Evolutionary conservation across 2,797 vertebrate species (phyloP), one percentile per base, ranked within the genome.

Genomic region (Chanos chanos): DNA sequence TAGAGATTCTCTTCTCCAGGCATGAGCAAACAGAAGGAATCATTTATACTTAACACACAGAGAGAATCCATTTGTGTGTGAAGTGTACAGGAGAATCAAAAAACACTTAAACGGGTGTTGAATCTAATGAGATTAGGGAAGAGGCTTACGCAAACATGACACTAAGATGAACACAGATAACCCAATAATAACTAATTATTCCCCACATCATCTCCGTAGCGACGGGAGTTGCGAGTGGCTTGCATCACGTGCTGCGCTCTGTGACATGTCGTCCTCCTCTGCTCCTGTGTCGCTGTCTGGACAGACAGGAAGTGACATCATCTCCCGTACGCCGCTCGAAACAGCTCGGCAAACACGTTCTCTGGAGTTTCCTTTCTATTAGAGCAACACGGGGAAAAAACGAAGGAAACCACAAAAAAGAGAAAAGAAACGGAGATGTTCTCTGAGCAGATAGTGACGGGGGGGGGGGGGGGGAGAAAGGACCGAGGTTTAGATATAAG

Each of bases 91-190:
- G 77, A 75, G 76, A 81, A 81, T 85, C 80, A 75, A 82, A 84
- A 83, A 85, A 81, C 85, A 86, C 80, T 88, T 85, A 78, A 82
- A 83, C 83, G 82, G 83, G 75, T 87, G 85, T 82, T 81, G 86
- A 81, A 80, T 85, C 82, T 86, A 90, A 89, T 86, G 79, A 88
- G 86, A 89, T 89, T 88, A 88, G 75, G 78, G 48, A 73, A 84
- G 78, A 70, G 60, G 80, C 79, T 84, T 85, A 81, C 76, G 71
- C 72, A 84, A 82, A 84, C 78, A 66, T 82, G 83, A 84, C 81
- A 83, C 74, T 68, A 74, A 87, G 84, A 89, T 83, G 77, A 82
- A 83, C 82, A 79, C 77, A 75, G 83, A 87, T 85, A 89, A 83
- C 80, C 77, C 80, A 72, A 77, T 83, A 80, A 86, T 82, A 87